Evolutionary conservation across 2,797 vertebrate species (phyloP), one percentile per base, ranked within the genome.

Genomic region (Myiotriccus ornatus): DNA sequence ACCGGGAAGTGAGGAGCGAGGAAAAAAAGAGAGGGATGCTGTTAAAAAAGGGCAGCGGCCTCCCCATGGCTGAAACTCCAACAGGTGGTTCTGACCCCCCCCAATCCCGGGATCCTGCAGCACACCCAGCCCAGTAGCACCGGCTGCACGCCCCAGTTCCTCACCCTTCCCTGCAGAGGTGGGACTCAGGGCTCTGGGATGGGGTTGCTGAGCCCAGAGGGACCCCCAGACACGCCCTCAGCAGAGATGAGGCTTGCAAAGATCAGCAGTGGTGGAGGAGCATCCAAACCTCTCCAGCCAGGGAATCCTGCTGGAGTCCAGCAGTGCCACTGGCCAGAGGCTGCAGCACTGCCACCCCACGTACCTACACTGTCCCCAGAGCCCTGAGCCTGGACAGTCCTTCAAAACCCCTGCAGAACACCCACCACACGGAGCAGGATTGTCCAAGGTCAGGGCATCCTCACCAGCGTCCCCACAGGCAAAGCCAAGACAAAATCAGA

Each of bases 81-180:
- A 95, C 95, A 96, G 96, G 97, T 97, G 97, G 90, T 35, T 80
- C 85, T 25, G 88, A 57, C 4, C 47, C 30, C 68, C 50, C n/a
- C 69, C 12, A 2, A 3, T 4, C 7, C 20, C 1, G 0, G 7
- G 20, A 39, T 22, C 41, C 73, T 4, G 28, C 67, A 12, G 77
- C 53, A 14, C 32, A 25, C 3, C 64, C 2, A 0, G 59, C 35
- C 46, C 22, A 4, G 2, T 2, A 10, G 21, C 0, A 0, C 23
- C 3, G 1, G 41, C 18, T 47, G 80, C 34, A 30, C 21, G 4
- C 4, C 49, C 85, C 2, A 6, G 57, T 30, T 11, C 3, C 11
- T 10, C 17, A 1, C 1, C 20, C 9, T 53, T 14, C 53, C 35
- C 35, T 9, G 47, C 5, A 9, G 20, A 14, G 56, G 17, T 53